Base-by-base conservation (phyloP, 2,797 vertebrate genomes). In the Sebastes taczanowskii region DNA sequence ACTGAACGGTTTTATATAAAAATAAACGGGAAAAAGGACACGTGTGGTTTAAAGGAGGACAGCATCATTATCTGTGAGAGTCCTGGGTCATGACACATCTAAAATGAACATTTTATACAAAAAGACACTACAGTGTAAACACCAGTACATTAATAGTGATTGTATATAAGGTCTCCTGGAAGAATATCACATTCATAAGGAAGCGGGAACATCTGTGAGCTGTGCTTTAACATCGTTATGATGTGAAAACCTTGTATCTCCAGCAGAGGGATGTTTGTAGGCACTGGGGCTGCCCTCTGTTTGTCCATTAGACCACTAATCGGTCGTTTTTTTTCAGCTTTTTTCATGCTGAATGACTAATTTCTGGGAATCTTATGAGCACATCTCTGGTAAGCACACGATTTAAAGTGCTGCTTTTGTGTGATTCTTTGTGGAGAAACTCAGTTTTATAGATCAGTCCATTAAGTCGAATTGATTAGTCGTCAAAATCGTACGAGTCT, bases 51-150 rank as follows among this genome's bases (percentile, higher is more conserved):
- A 20, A 32, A 64, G 4, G 34, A 64, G 38, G 42, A 71, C 64
- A 60, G 46, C 70, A 32, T 18, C n/a, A 3, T 61, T 7, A 3
- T 61, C 34, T 61, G 35, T 16, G 32, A 79, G 74, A 58, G 23
- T 73, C 42, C 38, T 70, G 63, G 23, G 34, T 70, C 22, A 7
- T 11, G 23, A 46, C 20, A 78, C 74, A 63, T 72, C 11, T 42
- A 52, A 62, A 29, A 38, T 55, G 3, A 64, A 61, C 68, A 56
- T 38, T 56, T 81, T 61, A 65, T 59, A 80, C 23, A 81, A 77
- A 71, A 58, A 46, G 20, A 71, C 63, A 75, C 52, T 58, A 75
- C 80, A 85, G 82, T 87, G 77, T 76, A 83, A 87, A 84, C 75
- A 85, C 49, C 25, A 69, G 69, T 58, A 74, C 29, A 68, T 74